Evolutionary conservation across 1,140 invertebrate species (phyloP), one percentile per base, ranked within the genome.

Genomic region (Platorchestia sp.): DNA sequence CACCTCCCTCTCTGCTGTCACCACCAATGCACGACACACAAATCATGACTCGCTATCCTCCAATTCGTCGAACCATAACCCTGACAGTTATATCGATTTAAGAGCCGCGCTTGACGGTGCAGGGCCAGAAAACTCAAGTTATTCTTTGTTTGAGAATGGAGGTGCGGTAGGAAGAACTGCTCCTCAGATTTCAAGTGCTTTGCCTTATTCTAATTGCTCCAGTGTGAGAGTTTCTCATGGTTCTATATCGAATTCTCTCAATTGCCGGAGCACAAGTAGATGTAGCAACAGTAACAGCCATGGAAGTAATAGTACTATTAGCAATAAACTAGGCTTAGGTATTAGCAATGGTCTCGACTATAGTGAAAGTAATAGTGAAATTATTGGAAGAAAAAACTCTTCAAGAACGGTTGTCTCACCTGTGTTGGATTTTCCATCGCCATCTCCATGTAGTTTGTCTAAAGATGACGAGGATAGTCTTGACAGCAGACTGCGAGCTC

Each of bases 291-390:
- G 91, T 47, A 93, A 93, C 91, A 93, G 91, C 47, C 91, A 93
- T 93, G 91, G 91, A 45, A 93, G 91, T 93, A 93, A 93, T 93
- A 93, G 91, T 45, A 93, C 91, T 93, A 93, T 93, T 93, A 93
- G 91, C 91, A 93, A 93, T 93, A 93, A 93, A 40, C 36, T 93
- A 93, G 91, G 40, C 27, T 93, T 93, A 93, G 91, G 43, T 45
- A 93, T 93, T 93, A 93, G 91, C 45, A 93, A 93, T 93, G 91
- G 91, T 93, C 91, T 93, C 44, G 91, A 93, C n/a, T 47, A 93
- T 47, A 45, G 22, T 93, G 91, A 93, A 14, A 19, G 91, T 44
- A 44, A 44, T 44, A 93, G 3, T 93, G 91, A 93, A 45, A 7
- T 93, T 45, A 44, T 91, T 44, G 91, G 91, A n/a, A 45, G 91